A percentile compares a stretch with the other conserved stretches of the same genome.
Conservation (phyloP, 1,140 invertebrate species). For the Galleria mellonella region DNA sequence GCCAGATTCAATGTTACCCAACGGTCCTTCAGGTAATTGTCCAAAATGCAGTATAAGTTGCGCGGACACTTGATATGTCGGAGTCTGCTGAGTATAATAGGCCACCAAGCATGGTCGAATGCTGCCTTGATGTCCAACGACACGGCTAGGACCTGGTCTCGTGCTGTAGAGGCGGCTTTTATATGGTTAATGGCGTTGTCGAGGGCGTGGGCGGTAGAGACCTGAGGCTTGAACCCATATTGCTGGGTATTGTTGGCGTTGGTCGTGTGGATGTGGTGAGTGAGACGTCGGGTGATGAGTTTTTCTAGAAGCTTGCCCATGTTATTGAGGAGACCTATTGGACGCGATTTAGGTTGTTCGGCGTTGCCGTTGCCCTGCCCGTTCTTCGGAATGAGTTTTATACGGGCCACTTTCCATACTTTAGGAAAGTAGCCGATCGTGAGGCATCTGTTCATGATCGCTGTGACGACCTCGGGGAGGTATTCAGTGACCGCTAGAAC, state of each 20-base stretch:
- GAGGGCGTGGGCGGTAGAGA: slow-evolving; percentile 9
- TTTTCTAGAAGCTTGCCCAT: slow-evolving; percentile 24
- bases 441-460: slow-evolving; percentile 1
- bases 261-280: background rate
- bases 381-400: slow-evolving; percentile 5
- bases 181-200: slow-evolving; percentile 7
- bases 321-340: slow-evolving; percentile 10
- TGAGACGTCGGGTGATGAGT: slow-evolving; percentile 11
- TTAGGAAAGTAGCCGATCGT: background rate
- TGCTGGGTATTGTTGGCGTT: slow-evolving; percentile 5
- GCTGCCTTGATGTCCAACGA: slow-evolving; percentile 24
- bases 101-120: slow-evolving; percentile 30
- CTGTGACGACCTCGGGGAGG: background rate
- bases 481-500: background rate
- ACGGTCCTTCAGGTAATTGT: background rate
- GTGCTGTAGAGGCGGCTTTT: background rate
- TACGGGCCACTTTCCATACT: background rate
- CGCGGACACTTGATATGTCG: slow-evolving; percentile 8
- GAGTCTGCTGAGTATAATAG: slow-evolving; percentile 9
- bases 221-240: slow-evolving; percentile 20
- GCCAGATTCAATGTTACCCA: slow-evolving; percentile 1
- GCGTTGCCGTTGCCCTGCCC: background rate
- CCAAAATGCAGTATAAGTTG: slow-evolving; percentile 13
- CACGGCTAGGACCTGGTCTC: slow-evolving; percentile 3
- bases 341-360: background rate